Percentiles rank a stretch among this genome's conserved stretches.
phyloP scores from a whole-genome alignment of 2,113 vertebrate genomes.

The Raphicerus campestris region DNA sequence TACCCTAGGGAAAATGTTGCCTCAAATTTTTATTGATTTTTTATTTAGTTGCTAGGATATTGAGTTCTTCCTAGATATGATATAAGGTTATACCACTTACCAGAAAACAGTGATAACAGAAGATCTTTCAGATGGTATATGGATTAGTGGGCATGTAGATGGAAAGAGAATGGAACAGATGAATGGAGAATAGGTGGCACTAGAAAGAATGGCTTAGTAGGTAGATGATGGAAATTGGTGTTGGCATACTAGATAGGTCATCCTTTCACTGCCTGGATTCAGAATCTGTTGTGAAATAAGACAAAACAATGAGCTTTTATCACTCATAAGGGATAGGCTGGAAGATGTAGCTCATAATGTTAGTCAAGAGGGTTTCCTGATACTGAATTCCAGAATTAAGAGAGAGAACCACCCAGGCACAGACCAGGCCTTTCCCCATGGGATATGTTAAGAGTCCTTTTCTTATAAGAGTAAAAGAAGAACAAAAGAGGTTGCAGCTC shows the following conservation, averaged over 20 bases:
- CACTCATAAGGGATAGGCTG: background rate
- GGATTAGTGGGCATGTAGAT: background rate
- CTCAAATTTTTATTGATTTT: background rate
- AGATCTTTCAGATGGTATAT: background rate
- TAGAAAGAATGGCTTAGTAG: background rate
- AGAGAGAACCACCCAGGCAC: background rate
- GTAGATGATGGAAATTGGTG: background rate
- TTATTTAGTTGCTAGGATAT: background rate
- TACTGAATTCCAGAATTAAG: background rate
- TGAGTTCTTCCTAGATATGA: background rate
- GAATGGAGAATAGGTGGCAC: background rate
- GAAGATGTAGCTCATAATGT: background rate
- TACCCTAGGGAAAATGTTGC: background rate
- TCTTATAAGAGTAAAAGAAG: background rate
- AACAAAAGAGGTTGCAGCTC: background rate
- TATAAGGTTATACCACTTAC: background rate
- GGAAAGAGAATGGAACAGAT: background rate
- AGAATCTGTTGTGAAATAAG: constrained; percentile 14
- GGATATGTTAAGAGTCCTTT: background rate
- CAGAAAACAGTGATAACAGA: background rate
- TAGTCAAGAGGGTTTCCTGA: background rate
- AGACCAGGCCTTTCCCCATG: background rate
- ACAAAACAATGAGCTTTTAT: constrained; percentile 27
- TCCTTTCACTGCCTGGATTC: background rate
- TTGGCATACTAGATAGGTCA: background rate